Conservation (phyloP, 2,888 invertebrate genomes). For the Diarsia dahlii region DNA sequence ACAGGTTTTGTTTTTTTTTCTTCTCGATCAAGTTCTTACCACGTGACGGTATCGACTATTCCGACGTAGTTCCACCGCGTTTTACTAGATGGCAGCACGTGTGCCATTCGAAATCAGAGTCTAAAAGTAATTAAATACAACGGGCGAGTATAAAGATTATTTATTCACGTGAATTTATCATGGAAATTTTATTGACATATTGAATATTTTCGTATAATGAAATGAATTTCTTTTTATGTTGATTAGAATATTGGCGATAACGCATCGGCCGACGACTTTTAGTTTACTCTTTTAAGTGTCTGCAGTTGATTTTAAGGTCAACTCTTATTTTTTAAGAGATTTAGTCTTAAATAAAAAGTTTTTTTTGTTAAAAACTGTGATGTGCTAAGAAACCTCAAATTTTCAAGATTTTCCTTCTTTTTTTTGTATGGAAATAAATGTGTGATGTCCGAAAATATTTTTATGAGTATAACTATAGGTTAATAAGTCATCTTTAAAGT, state of each 20-base stretch:
- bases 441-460: no score
- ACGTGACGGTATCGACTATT: constrained; percentile 79
- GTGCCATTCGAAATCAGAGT: constrained; percentile 51
- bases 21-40: constrained; percentile 71
- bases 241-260: constrained; percentile 71
- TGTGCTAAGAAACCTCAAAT: no score
- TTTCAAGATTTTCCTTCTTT: background rate
- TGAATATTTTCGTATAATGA: constrained; percentile 72
- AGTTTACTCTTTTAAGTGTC: background rate
- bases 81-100: constrained; percentile 77
- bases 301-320: constrained; percentile 22
- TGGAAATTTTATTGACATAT: constrained; percentile 78
- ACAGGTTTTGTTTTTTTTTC: constrained; percentile 85
- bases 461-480: no score
- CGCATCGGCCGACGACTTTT: constrained; percentile 33
- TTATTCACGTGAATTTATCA: constrained; percentile 77
- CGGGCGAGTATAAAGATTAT: constrained; percentile 62
- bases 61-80: constrained; percentile 66
- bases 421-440: background rate
- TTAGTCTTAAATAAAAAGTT: background rate
- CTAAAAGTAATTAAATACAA: constrained; percentile 71
- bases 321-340: background rate
- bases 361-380: background rate
- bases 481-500: background rate
- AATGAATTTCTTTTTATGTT: constrained; percentile 81